Base-by-base conservation (phyloP, 1,140 invertebrate genomes). In the Zaprionus tsacasi region DNA sequence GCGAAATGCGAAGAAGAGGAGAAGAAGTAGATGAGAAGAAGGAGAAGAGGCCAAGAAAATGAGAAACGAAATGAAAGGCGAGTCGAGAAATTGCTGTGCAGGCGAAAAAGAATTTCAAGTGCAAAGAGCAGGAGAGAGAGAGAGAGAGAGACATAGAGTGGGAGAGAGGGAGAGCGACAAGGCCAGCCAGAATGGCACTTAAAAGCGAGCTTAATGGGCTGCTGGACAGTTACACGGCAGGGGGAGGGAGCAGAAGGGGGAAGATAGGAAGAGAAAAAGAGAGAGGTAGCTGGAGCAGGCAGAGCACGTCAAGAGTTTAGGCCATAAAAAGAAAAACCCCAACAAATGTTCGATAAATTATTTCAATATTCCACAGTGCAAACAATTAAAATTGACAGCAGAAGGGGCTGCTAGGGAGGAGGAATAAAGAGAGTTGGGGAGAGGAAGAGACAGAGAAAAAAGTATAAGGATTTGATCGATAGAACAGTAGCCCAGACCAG, bases 41-140 rank as follows among this genome's bases (percentile, higher is more conserved):
- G 67, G 10, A 63, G 63, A 63, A 33, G 45, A 35, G 33, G 70
- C 73, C 36, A 48, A 71, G 58, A 81, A 81, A 81, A 86, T 81
- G 81, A 85, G 76, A 83, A 83, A 76, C 81, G 82, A 83, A 85
- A 70, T 78, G 68, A 85, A 86, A 80, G 73, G 67, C 56, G 45
- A 65, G 61, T 33, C 74, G 50, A 73, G 52, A 77, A 89, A 78
- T 89, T 88, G 85, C 85, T 88, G 75, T 69, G 80, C 85, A 80
- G 64, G 86, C 85, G 76, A 55, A 85, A 89, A 88, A 89, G 82
- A 89, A 79, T 76, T 81, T 89, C 78, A 85, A 88, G 85, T 89
- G 78, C 78, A 79, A 70, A 71, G 57, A 25, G 57, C 30, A 11
- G 27, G 43, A 17, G 5, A 33, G 56, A 33, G n/a, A 66, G 35